A percentile compares a stretch with the other conserved stretches of the same genome.
Conservation (phyloP, 2,113 vertebrate genomes). For the Microcebus tavaratra region DNA sequence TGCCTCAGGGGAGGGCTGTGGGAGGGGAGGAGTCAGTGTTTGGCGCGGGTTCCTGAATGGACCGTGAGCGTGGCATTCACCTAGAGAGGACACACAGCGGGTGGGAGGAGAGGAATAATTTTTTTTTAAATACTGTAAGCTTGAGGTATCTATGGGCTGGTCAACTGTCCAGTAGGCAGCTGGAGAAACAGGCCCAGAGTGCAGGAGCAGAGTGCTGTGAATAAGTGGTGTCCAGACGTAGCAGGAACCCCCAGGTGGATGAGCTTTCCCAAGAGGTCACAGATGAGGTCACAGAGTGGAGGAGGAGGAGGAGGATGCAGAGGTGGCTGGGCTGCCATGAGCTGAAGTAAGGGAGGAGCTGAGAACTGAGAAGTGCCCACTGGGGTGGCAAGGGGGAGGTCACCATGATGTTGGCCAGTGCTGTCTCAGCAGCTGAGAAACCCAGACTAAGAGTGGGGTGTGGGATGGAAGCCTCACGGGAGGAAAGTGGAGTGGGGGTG, state of each 20-base stretch:
- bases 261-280: not conserved
- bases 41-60: not conserved
- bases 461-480: not conserved
- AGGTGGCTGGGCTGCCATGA: too few relatives aligned
- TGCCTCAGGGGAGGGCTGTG: fast-evolving
- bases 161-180: not conserved
- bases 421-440: not conserved
- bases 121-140: not conserved
- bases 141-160: not conserved
- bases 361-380: not conserved
- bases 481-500: not conserved
- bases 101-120: not conserved
- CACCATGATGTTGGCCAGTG: fast-evolving
- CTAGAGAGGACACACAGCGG: not conserved
- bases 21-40: not conserved
- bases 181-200: not conserved
- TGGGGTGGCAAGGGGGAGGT: not conserved
- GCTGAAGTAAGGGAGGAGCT: not conserved
- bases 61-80: not conserved
- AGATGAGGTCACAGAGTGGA: not conserved
- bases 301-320: too few relatives aligned
- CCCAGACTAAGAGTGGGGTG: too few relatives aligned
- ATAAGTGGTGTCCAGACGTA: not conserved
- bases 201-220: not conserved
- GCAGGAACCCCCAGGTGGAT: not conserved